Evolutionary conservation across 2,888 invertebrate species (phyloP).

Genomic region (Bellardia bayeri): DNA sequence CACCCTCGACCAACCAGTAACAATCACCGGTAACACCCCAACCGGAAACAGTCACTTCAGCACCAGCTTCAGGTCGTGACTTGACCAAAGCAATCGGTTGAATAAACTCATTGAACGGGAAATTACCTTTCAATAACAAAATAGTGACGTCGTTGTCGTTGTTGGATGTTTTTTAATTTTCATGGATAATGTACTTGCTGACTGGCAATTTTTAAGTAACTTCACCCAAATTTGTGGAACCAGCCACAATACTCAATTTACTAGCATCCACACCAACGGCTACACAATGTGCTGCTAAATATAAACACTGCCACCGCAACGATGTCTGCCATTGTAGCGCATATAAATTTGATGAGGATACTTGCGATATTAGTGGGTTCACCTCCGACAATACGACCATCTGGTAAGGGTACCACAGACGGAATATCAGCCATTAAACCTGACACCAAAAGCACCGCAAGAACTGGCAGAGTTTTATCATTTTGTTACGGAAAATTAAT

Average conservation of each 20-base stretch:
- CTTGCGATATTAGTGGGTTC: constrained; percentile 73
- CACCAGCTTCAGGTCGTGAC: constrained; percentile 77
- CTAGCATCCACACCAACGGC: constrained; percentile 54
- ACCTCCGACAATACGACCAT: constrained; percentile 81
- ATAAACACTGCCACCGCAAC: constrained; percentile 79
- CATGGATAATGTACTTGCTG: constrained; percentile 85
- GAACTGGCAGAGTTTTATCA: constrained; percentile 18
- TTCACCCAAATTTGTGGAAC: constrained; percentile 74
- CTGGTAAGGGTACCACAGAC: constrained; percentile 74
- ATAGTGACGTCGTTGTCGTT: constrained; percentile 86
- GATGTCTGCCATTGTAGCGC: constrained; percentile 76
- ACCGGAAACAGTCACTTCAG: constrained; percentile 77
- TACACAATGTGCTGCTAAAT: constrained; percentile 79
- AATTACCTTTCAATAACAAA: constrained; percentile 84
- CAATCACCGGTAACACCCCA: too few species aligned
- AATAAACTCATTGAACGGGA: constrained; percentile 85
- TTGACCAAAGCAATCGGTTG: constrained; percentile 87
- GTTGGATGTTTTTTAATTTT: constrained; percentile 85
- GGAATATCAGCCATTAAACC: constrained; percentile 40
- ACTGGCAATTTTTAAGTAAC: constrained; percentile 83
- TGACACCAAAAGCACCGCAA: constrained; percentile 4
- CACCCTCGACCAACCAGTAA: constrained; percentile 74
- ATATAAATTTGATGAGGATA: constrained; percentile 81
- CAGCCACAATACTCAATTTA: constrained; percentile 77
- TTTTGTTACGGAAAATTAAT: background rate